These are phyloP conservation scores for Aphelocoma californica DNA, from an alignment of 2,797 vertebrate species.

Conservation along the genomic window DNA sequence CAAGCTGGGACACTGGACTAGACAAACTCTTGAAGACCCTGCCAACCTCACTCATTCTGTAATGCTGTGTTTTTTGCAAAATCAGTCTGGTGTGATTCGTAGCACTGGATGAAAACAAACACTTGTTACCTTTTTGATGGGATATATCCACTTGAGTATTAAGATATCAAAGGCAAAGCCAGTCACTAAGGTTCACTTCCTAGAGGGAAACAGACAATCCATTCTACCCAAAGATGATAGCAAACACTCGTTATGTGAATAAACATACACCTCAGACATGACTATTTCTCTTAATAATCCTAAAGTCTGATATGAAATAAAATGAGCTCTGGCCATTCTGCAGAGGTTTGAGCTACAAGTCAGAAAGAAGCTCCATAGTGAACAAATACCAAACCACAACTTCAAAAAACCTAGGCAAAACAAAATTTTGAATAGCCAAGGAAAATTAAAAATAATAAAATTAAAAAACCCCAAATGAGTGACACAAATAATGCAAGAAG, in stretches of 20 bases:
- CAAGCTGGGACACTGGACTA: no score
- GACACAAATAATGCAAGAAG: neutral
- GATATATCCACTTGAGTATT: neutral
- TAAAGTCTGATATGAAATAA: neutral
- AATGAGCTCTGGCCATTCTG: neutral
- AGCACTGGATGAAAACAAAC: neutral
- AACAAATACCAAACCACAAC: neutral
- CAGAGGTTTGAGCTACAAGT: neutral
- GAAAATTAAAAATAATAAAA: neutral
- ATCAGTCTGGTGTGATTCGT: neutral
- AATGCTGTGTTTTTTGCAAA: neutral
- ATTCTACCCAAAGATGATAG: neutral
- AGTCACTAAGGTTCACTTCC: neutral
- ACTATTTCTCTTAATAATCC: neutral
- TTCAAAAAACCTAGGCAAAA: neutral
- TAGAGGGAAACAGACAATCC: neutral
- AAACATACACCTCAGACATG: neutral
- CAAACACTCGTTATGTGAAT: neutral
- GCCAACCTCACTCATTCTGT: neutral
- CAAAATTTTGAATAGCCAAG: neutral
- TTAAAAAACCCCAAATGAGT: fast-evolving
- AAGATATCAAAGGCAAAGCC: neutral
- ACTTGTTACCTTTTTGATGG: neutral
- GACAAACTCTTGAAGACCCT: neutral
- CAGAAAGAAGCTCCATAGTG: neutral